Evolutionary conservation across 2,797 vertebrate genomes (phyloP).

Genomic region (Pterois miles): DNA sequence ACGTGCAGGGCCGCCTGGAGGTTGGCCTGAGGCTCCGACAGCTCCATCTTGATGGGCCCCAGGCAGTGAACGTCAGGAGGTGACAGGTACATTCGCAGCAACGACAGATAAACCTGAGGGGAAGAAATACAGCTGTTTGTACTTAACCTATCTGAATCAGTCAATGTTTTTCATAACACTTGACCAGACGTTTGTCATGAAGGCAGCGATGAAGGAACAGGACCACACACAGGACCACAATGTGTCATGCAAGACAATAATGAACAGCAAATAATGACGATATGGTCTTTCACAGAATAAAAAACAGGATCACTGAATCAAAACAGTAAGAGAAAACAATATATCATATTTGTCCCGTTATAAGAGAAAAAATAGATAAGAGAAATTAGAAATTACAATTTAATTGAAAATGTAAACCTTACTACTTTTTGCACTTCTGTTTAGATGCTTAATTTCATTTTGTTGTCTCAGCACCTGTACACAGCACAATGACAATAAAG

Average conservation of each 20-base stretch:
- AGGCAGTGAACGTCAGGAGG: slow-evolving; percentile 95
- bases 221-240: neutral
- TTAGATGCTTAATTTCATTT: neutral
- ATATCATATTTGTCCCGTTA: neutral
- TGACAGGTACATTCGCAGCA: slow-evolving; percentile 97
- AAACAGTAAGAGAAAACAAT: neutral
- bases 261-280: neutral
- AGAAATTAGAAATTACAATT: neutral
- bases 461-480: neutral
- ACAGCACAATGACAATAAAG: too few relatives aligned
- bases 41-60: slow-evolving; percentile 96
- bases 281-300: neutral
- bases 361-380: neutral
- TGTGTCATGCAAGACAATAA: neutral
- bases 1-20: slow-evolving; percentile 94
- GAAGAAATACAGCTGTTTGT: neutral
- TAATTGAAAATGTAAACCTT: neutral
- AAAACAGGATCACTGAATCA: neutral
- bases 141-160: too few relatives aligned
- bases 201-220: neutral
- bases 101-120: slow-evolving; percentile 93
- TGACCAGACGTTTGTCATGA: neutral
- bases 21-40: slow-evolving; percentile 93
- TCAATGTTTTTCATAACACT: neutral
- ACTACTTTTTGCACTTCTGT: neutral